Conservation (phyloP, 2,797 vertebrate genomes). For the Tauraco hartlaubi region DNA sequence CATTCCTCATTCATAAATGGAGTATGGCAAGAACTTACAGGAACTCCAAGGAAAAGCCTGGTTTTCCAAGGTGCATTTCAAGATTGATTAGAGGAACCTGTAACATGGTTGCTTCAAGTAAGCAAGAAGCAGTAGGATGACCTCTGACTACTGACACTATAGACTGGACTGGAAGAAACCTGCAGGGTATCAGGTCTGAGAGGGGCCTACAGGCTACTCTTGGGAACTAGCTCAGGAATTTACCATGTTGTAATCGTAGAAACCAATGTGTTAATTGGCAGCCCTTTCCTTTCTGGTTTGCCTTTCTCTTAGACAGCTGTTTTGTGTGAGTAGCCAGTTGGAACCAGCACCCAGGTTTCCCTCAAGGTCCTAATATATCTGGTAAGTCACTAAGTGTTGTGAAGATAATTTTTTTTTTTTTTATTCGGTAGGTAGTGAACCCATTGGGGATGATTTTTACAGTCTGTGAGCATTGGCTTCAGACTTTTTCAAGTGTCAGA, state of each 20-base stretch:
- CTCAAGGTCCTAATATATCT: neutral
- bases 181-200: neutral
- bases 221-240: neutral
- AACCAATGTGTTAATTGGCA: neutral
- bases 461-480: neutral
- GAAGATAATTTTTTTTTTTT: neutral
- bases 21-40: neutral
- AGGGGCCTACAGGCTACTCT: neutral
- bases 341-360: neutral
- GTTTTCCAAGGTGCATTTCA: neutral
- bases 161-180: neutral
- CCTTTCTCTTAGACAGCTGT: neutral
- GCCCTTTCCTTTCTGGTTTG: neutral
- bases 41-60: neutral
- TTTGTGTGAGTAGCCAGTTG: neutral
- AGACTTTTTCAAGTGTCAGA: neutral
- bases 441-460: neutral
- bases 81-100: neutral
- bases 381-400: neutral
- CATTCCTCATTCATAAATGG: neutral
- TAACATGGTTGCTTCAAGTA: neutral
- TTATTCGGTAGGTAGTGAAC: neutral
- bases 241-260: neutral
- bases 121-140: neutral
- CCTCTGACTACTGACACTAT: neutral